phyloP scores from a whole-genome alignment of 2,888 invertebrate species.

The Scaptomyza cyrtandrae region DNA sequence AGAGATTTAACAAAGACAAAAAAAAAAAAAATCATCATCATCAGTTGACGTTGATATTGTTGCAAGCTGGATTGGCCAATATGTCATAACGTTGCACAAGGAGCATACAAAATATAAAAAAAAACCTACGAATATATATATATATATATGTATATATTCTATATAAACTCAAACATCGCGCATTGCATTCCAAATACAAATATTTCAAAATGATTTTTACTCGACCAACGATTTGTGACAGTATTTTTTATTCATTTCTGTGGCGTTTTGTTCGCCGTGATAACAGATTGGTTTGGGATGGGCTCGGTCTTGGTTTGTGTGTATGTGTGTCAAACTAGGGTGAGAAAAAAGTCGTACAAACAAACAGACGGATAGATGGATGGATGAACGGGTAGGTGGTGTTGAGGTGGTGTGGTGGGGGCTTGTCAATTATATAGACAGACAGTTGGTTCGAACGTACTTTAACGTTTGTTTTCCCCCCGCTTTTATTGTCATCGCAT shows the following conservation, averaged over 20 bases:
- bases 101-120: conserved; percentile 22
- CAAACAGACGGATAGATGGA: conserved; percentile 59
- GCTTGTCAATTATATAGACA: conserved; percentile 62
- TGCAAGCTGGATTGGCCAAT: conserved; percentile 59
- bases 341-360: conserved; percentile 74
- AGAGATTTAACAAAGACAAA: conserved; percentile 54
- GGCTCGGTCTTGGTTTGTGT: conserved; percentile 48
- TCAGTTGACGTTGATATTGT: conserved; percentile 18
- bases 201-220: conserved; percentile 71
- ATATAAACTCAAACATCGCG: conserved; percentile 49
- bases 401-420: neutral
- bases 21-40: neutral
- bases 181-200: conserved; percentile 65
- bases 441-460: conserved; percentile 69
- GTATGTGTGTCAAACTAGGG: conserved; percentile 66
- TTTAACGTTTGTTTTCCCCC: conserved; percentile 21
- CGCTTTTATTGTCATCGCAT: conserved; percentile 70
- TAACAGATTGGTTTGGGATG: conserved; percentile 70
- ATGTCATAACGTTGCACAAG: conserved; percentile 60
- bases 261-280: conserved; percentile 44
- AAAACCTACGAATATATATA: neutral
- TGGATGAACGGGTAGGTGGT: conserved; percentile 2
- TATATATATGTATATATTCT: neutral
- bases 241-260: conserved; percentile 19
- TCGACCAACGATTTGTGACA: conserved; percentile 64